Evolutionary conservation across 2,888 invertebrate genomes (phyloP), one percentile per base, ranked within the genome.

Genomic region (Folsomia candida): DNA sequence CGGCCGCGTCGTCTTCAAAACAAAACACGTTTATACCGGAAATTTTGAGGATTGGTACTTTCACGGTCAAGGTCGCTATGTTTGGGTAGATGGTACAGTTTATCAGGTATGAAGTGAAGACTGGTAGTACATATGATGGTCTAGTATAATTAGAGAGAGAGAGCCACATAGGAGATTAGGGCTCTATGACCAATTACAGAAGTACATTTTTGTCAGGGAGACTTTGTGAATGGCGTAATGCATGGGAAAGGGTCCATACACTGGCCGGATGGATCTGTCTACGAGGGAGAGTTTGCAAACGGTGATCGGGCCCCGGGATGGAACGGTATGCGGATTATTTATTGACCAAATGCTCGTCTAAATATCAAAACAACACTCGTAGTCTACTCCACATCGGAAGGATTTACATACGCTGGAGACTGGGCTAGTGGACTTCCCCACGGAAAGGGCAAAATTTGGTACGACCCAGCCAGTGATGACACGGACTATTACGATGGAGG

Each of bases 361-460:
- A n/a, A n/a, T n/a, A n/a, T n/a, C n/a, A n/a, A n/a, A 6, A 58
- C 29, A 47, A 29, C 18, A 14, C 37, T 47, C 37, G 79, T 77
- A 2, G 61, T 78, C n/a, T 77, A 76, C 58, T 72, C 75, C 1
- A 73, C 71, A 3, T 59, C 61, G 1, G 70, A 72, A 20, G 75
- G 75, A 1, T 66, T 68, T 26, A 74, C 72, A 1, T 76, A 70
- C 28, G 65, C 76, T 54, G 77, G 74, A 11, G 71, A 74, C 4
- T 74, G 74, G 74, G 11, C 61, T 2, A 67, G 74, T 6, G 78
- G 77, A 9, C 66, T 76, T 18, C 79, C 79, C 18, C 72, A 77
- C 47, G 78, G 78, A 1, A 64, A 71, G 51, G 79, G 79, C 11
- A 77, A 76, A 67, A 72, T 79, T 68, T 79, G 79, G 79, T 79